Base-by-base conservation (phyloP, 2,797 vertebrate genomes). In the Arctocebus calabarensis region DNA sequence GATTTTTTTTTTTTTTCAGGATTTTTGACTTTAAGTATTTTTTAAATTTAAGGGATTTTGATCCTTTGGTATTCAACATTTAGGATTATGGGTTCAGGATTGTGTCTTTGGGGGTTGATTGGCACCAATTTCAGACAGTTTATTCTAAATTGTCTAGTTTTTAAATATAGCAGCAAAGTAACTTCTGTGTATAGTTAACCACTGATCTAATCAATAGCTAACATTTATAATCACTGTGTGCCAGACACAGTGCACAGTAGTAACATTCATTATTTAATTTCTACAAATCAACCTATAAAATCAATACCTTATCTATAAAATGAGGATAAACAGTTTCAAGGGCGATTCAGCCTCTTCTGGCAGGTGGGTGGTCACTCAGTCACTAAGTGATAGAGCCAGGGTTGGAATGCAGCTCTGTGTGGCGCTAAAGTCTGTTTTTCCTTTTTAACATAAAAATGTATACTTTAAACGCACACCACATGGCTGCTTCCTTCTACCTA, bases 221-320 rank as follows among this genome's bases (percentile, higher is more conserved):
- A n/a, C 34, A 59, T 75, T 81, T 85, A 74, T 13, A 79, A 62
- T 68, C 17, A 19, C 48, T 59, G 82, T 73, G 48, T 84, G 32
- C 40, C 57, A 90, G 48, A 22, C 40, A 77, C 34, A 66, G 23
- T 71, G 17, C 34, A 79, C 14, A 70, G 16, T 70, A 48, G 84
- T 88, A 82, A 17, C 83, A 61, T 66, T 79, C 29, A 19, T 92
- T 78, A 84, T 84, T 90, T 81, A 73, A 82, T n/a, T 92, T 93
- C 16, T 94, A 77, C 10, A 84, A 70, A 61, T 34, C 32, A 81
- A n/a, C 59, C 3, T 40, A 5, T 71, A 78, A 57, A 48, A 13
- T 77, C 25, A 90, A 13, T 74, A 37, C 25, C 90, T 88, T 88
- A 45, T 91, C 68, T 68, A 25, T 87, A 84, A 86, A 90, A 81